Base-by-base conservation (phyloP, 2,797 vertebrate genomes). In the Hemibagrus guttatus region DNA sequence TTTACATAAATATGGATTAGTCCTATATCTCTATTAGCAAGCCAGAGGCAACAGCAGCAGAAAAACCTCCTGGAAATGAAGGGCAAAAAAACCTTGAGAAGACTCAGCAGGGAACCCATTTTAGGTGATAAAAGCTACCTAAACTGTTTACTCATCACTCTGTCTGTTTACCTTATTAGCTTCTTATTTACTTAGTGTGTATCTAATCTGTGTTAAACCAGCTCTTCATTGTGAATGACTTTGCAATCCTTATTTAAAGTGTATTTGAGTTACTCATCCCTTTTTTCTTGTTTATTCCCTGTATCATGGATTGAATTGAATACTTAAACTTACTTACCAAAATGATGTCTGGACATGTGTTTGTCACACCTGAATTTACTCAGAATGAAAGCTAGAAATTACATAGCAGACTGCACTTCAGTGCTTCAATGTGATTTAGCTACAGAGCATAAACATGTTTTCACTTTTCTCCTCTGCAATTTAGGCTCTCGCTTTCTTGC, bases 361-460 rank as follows among this genome's bases (percentile, higher is more conserved):
- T 58, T 39, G 19, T 14, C 39, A 58, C 19, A 49, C 46, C 4
- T 68, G 31, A 35, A 52, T 68, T 19, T 64, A 68, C 28, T 54
- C 56, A 6, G 28, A 59, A 82, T 23, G 8, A 63, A 86, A 28
- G 0, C 9, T 28, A 31, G 11, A 76, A 68, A 54, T 42, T 64
- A 42, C 58, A 56, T 21, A 61, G 28, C 39, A 81, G 58, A 23
- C 28, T 35, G 26, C 16, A n/a, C 58, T 80, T 81, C 85, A 86
- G 35, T 6, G 4, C 76, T 78, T 81, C 66, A 59, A 54, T 26
- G 49, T 63, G 14, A 13, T 39, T 31, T 64, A 31, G 42, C 68
- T 82, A 82, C 72, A 86, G n/a, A 64, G n/a, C 46, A 86, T 82
- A 69, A 82, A 82, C 64, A 74, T 19, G 54, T 83, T 86, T 75